phyloP scores from a whole-genome alignment of 2,888 invertebrate genomes.

The Ypsolopha scabrella region DNA sequence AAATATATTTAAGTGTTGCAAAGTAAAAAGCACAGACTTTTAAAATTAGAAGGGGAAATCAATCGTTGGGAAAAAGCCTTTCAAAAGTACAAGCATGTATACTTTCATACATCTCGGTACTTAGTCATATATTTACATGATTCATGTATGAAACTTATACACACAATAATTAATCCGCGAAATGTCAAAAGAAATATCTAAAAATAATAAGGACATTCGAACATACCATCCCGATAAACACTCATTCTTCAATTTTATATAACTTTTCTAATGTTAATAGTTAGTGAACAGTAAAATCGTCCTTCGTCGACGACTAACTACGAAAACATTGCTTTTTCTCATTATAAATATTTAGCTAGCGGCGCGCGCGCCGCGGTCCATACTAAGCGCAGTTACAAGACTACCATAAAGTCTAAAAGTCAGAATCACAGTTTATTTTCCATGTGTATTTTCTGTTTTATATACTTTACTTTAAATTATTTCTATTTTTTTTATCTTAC shows the following conservation, averaged over 20 bases:
- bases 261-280: neutral
- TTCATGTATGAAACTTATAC: neutral
- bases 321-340: constrained; percentile 9
- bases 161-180: neutral
- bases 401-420: constrained; percentile 63
- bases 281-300: constrained; percentile 1
- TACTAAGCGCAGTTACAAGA: constrained; percentile 6
- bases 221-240: neutral
- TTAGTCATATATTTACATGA: neutral
- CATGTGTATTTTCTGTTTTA: constrained; percentile 55
- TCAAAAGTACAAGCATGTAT: neutral
- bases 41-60: neutral
- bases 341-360: neutral
- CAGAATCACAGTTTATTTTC: constrained; percentile 72
- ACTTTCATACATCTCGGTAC: neutral
- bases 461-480: constrained; percentile 19
- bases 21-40: neutral
- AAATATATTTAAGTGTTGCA: neutral
- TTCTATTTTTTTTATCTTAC: constrained; percentile 40
- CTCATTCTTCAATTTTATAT: neutral
- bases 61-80: neutral
- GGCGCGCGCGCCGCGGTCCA: neutral
- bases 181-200: neutral
- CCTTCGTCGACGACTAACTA: constrained; percentile 10
- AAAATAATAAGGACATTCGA: neutral